Evolutionary conservation across 2,797 vertebrate genomes (phyloP), one percentile per base, ranked within the genome.

Genomic region (Tauraco hartlaubi): DNA sequence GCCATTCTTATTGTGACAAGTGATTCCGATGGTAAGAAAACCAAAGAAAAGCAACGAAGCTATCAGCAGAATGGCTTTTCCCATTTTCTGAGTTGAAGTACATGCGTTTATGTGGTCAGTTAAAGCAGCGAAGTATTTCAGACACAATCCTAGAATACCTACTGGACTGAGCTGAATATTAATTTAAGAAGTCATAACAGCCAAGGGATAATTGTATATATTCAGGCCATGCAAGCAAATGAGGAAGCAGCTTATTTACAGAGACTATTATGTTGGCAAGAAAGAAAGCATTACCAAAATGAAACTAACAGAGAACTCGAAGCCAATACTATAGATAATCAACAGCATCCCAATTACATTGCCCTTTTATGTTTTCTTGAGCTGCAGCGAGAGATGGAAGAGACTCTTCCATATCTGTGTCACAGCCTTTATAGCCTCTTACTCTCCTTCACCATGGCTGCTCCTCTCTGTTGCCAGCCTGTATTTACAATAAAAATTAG

Each of bases 201-300:
- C 66, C 77, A 89, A 80, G 16, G 25, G 58, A 76, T 91, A 93
- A 93, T 85, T 87, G 81, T 63, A 91, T 67, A 93, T 56, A 89
- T 92, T 81, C 69, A 83, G 54, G 68, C 29, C 54, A 62, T 15
- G 19, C 48, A 82, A 92, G 67, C 79, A 94, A 96, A 95, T 28
- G 73, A 86, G 79, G 39, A 72, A 35, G 58, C 52, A 87, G 74
- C 59, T 93, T 92, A 91, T 91, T 96, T 89, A 95, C 90, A 94
- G 52, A 79, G 12, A 75, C 63, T 74, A 22, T 88, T 92, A 44
- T 73, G 23, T n/a, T 91, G 90, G 90, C 90, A 90, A 94, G 83
- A 92, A 69, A 88, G 77, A 4, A 85, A 87, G 56, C 78, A 93
- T 46, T 95, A 82, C 71, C 63, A 93, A 95, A 96, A 95, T 84